Percentiles rank a stretch among this genome's conserved stretches.
These are phyloP conservation scores for Sinocyclocheilus anshuiensis DNA, from an alignment of 2,113 vertebrate species.

Conservation along the genomic window DNA sequence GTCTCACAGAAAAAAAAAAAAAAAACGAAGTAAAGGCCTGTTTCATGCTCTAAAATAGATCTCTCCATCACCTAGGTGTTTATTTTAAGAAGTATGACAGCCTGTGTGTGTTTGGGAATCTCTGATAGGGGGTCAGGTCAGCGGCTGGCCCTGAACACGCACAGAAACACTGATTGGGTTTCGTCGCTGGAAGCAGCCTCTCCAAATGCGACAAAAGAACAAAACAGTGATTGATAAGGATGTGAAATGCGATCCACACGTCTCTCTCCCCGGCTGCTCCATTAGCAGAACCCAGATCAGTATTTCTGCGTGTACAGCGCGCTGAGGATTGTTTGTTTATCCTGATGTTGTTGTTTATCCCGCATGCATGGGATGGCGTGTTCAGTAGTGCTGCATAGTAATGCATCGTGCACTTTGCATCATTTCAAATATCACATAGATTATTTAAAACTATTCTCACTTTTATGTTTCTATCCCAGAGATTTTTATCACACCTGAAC, in stretches of 20 bases:
- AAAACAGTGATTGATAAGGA: slow-evolving; percentile 77
- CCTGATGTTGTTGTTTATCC: slow-evolving; percentile 56
- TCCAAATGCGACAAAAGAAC: slow-evolving; percentile 71
- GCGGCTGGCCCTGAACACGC: slow-evolving; percentile 63
- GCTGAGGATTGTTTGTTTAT: slow-evolving; percentile 71
- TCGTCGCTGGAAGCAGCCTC: slow-evolving; percentile 61
- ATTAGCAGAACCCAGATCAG: slow-evolving; percentile 46
- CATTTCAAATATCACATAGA: background rate
- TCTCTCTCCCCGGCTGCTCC: slow-evolving; percentile 27
- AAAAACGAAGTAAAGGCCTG: background rate
- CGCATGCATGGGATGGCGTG: background rate
- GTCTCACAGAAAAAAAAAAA: slow-evolving; percentile 35
- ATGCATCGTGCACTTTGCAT: slow-evolving; percentile 61
- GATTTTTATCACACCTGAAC: background rate
- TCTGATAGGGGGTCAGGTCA: slow-evolving; percentile 54
- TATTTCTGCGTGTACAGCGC: slow-evolving; percentile 61
- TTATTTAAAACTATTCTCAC: background rate
- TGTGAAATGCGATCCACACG: slow-evolving; percentile 69
- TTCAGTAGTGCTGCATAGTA: slow-evolving; percentile 57
- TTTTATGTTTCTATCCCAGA: background rate
- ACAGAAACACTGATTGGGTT: slow-evolving; percentile 65
- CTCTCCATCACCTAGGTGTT: slow-evolving; percentile 24
- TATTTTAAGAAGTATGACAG: slow-evolving; percentile 37
- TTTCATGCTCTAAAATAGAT: background rate
- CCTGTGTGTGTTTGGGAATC: slow-evolving; percentile 59